These are phyloP conservation scores for Drosophila multiciliata DNA, from an alignment of 2,888 invertebrate genomes.

Conservation along the genomic window DNA sequence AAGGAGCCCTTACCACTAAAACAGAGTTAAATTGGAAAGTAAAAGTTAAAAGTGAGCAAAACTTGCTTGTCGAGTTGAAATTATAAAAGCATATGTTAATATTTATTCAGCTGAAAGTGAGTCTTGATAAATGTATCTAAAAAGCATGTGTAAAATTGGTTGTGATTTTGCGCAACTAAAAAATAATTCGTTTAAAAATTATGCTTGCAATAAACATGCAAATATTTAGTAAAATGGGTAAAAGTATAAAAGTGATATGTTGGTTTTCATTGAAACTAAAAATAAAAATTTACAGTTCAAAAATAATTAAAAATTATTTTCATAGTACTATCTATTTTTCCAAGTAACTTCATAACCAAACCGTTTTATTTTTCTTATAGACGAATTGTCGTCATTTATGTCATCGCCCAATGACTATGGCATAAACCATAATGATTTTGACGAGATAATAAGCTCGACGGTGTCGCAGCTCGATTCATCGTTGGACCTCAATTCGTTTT, in stretches of 20 bases:
- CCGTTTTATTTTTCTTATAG: conserved; percentile 49
- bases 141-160: not conserved
- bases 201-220: not conserved
- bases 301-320: not conserved
- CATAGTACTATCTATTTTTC: not conserved
- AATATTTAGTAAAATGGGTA: not conserved
- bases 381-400: conserved; percentile 74
- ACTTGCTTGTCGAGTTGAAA: not conserved
- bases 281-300: not conserved
- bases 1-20: not conserved
- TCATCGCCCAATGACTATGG: conserved; percentile 72
- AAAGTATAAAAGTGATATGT: not conserved
- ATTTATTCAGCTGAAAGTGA: not conserved
- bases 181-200: no score
- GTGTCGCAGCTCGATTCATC: conserved; percentile 74
- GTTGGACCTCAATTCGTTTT: conserved; percentile 63
- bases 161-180: not conserved
- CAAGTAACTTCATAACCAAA: not conserved
- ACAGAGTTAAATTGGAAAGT: not conserved
- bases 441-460: conserved; percentile 79
- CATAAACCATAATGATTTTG: conserved; percentile 70
- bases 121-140: not conserved
- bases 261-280: not conserved
- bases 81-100: not conserved
- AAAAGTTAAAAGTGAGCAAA: not conserved